phyloP scores from a whole-genome alignment of 2,888 invertebrate genomes.

The Neuroscelio doddi region DNA sequence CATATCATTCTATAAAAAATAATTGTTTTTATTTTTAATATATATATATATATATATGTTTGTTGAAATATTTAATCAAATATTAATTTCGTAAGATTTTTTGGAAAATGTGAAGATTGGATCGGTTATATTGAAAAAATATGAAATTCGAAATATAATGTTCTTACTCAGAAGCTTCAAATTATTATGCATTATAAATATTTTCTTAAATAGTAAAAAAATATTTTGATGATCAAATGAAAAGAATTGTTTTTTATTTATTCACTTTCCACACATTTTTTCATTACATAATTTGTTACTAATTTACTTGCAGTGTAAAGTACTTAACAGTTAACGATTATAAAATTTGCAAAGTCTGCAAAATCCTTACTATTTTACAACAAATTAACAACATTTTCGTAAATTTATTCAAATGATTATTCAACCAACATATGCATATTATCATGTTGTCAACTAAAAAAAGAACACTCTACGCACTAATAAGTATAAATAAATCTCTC shows the following conservation, averaged over 20 bases:
- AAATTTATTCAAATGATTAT: constrained; percentile 4
- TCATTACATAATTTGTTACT: constrained; percentile 12
- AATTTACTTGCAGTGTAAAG: constrained; percentile 13
- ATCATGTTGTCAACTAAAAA: neutral
- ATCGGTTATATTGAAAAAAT: too few species aligned
- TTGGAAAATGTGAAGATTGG: too few species aligned
- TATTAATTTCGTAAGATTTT: too few species aligned
- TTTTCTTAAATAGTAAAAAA: too few species aligned
- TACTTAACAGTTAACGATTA: constrained; percentile 17
- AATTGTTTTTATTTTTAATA: too few species aligned
- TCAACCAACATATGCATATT: neutral
- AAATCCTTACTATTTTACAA: constrained; percentile 13
- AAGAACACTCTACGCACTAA: neutral
- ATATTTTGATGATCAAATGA: constrained; percentile 1
- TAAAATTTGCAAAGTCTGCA: constrained; percentile 18
- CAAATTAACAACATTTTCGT: constrained; percentile 2
- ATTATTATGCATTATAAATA: too few species aligned
- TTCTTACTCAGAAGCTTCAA: too few species aligned
- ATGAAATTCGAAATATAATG: too few species aligned
- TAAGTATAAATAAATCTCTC: neutral
- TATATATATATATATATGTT: too few species aligned
- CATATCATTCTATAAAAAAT: too few species aligned
- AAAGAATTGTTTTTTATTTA: constrained; percentile 12
- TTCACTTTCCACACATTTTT: constrained; percentile 11
- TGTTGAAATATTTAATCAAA: too few species aligned